Conservation (phyloP, 1,140 invertebrate genomes). For the Brachionus angularis region DNA sequence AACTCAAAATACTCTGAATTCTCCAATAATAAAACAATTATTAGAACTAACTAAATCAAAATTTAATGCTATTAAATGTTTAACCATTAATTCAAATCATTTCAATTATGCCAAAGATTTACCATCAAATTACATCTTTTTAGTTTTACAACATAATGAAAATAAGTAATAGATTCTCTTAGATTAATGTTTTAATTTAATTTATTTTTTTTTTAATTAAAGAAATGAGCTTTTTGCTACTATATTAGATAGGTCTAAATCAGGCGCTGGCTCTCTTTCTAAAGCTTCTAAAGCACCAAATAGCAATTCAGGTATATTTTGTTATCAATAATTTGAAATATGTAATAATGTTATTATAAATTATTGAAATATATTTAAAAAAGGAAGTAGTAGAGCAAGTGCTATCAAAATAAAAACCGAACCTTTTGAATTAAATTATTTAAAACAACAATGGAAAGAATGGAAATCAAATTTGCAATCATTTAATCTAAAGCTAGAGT, state of each 20-base stretch:
- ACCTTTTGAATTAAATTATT: conserved; percentile 23
- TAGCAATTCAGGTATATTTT: too few species aligned
- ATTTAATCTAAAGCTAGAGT: conserved; percentile 34
- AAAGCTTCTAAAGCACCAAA: conserved; percentile 16
- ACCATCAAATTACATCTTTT: conserved; percentile 21
- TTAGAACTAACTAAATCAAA: conserved; percentile 19
- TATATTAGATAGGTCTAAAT: conserved; percentile 30
- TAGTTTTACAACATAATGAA: conserved; percentile 35
- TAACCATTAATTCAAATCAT: conserved; percentile 16
- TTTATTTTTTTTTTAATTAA: conserved; percentile 1
- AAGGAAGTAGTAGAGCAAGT: conserved; percentile 1
- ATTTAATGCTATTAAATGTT: conserved; percentile 25
- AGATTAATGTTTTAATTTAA: not conserved
- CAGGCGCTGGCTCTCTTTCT: not conserved
- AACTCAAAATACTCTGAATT: not conserved
- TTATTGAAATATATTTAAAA: too few species aligned
- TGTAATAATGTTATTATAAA: too few species aligned
- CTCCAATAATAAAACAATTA: conserved; percentile 24
- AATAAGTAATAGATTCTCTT: not conserved
- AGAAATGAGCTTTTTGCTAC: conserved; percentile 33
- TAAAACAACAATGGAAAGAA: conserved; percentile 41
- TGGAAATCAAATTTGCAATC: conserved; percentile 37
- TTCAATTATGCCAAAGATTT: conserved; percentile 22
- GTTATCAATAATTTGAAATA: too few species aligned
- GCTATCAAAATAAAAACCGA: conserved; percentile 28